These are phyloP conservation scores for Trichechus manatus DNA, from an alignment of 2,113 vertebrate species.

Conservation along the genomic window DNA sequence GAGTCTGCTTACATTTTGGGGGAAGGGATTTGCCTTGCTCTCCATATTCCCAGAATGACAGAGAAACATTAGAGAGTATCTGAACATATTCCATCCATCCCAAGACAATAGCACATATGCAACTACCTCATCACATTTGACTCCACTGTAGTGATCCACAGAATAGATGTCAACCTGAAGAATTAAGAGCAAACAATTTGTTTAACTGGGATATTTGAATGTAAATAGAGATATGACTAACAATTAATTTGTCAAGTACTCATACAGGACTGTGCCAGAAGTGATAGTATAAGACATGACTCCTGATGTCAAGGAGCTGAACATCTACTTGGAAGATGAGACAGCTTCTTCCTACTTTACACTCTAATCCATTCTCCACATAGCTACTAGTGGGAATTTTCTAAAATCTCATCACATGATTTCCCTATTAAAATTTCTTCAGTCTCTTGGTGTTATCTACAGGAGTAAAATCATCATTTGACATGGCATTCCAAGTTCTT, in stretches of 20 bases:
- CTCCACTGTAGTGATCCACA: background rate
- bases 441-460: background rate
- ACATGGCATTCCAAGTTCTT: slow-evolving; percentile 51
- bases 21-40: background rate
- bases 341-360: background rate
- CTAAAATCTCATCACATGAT: background rate
- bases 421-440: background rate
- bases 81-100: background rate
- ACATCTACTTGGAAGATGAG: slow-evolving; percentile 2
- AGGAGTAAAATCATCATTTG: slow-evolving; percentile 8
- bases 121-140: background rate
- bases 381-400: background rate
- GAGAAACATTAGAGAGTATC: background rate
- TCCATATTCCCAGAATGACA: background rate
- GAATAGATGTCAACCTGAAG: background rate
- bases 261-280: background rate
- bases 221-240: background rate
- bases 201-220: background rate
- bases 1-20: background rate
- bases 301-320: slow-evolving; percentile 43
- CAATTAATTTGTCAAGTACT: background rate
- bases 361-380: background rate
- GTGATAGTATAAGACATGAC: background rate
- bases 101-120: background rate
- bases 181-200: background rate